Evolutionary conservation across 1,140 invertebrate species (phyloP).

Genomic region (Patella vulgata): DNA sequence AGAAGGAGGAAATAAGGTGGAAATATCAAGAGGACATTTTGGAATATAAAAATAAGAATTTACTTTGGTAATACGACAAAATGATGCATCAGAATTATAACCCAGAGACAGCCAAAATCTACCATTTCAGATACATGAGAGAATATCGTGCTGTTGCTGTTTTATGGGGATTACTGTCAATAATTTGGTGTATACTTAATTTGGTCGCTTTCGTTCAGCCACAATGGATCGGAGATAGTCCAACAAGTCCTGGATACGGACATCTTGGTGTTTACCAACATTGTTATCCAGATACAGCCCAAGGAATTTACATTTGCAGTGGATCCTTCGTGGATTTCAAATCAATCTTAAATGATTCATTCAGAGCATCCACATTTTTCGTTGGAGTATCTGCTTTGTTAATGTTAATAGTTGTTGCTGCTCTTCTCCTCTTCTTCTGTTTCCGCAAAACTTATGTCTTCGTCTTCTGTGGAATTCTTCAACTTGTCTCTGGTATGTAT

Average conservation of each 20-base stretch:
- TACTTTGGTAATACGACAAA: too few relatives aligned
- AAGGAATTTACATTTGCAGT: slow-evolving; percentile 71
- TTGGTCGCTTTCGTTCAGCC: slow-evolving; percentile 96
- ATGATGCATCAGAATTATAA: slow-evolving; percentile 41
- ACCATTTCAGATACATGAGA: slow-evolving; percentile 52
- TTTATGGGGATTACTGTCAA: slow-evolving; percentile 94
- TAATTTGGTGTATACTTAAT: slow-evolving; percentile 95
- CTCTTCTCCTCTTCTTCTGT: slow-evolving; percentile 91
- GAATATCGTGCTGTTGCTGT: slow-evolving; percentile 88
- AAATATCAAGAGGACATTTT: too few relatives aligned
- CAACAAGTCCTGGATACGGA: slow-evolving; percentile 84
- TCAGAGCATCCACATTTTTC: slow-evolving; percentile 83
- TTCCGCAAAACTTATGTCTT: slow-evolving; percentile 96
- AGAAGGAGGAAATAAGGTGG: too few relatives aligned
- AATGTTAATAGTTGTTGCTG: slow-evolving; percentile 82
- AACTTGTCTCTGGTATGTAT: slow-evolving; percentile 53
- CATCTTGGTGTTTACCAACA: slow-evolving; percentile 90
- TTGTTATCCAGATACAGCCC: slow-evolving; percentile 70
- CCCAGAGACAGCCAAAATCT: slow-evolving; percentile 44
- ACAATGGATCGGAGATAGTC: slow-evolving; percentile 86
- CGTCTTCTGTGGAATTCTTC: slow-evolving; percentile 80
- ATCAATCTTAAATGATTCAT: slow-evolving; percentile 82
- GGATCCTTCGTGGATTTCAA: slow-evolving; percentile 85
- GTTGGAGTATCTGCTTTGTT: slow-evolving; percentile 89
- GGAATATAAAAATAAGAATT: too few relatives aligned